These are phyloP conservation scores for Jacana jacana DNA, from an alignment of 2,113 vertebrate species.

Conservation along the genomic window DNA sequence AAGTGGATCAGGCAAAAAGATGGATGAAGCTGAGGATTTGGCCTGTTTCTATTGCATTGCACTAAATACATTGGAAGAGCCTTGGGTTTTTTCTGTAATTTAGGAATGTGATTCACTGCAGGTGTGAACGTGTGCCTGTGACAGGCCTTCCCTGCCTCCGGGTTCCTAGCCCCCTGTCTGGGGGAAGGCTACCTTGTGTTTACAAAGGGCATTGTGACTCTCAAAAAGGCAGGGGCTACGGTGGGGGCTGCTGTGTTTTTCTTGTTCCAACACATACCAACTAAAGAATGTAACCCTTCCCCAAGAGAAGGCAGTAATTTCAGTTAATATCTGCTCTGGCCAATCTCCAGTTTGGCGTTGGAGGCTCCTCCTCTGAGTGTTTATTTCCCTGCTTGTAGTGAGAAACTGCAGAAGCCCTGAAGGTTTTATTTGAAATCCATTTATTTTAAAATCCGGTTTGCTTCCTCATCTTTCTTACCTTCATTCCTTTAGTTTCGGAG, in stretches of 20 bases:
- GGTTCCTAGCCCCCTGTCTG: background rate
- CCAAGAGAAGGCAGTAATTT: background rate
- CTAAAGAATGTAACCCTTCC: background rate
- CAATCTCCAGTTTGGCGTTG: background rate
- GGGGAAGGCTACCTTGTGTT: background rate
- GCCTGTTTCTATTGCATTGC: background rate
- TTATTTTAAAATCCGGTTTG: slow-evolving; percentile 74
- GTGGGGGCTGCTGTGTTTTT: background rate
- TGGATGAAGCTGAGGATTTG: background rate
- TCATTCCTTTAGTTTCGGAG: slow-evolving; percentile 34
- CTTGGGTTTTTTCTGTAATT: background rate
- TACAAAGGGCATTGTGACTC: background rate
- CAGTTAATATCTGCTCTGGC: background rate
- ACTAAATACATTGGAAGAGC: background rate
- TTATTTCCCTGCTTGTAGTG: background rate
- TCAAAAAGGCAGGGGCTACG: background rate
- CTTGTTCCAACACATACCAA: background rate
- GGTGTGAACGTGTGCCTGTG: background rate
- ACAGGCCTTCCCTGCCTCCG: background rate
- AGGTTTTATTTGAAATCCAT: slow-evolving; percentile 65
- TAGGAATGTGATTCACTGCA: background rate
- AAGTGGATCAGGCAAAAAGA: background rate
- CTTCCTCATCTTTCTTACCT: slow-evolving; percentile 37
- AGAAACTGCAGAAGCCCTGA: slow-evolving; percentile 1
- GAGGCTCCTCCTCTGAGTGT: background rate